Conservation (phyloP, 2,797 vertebrate genomes). For the Leuciscus waleckii region DNA sequence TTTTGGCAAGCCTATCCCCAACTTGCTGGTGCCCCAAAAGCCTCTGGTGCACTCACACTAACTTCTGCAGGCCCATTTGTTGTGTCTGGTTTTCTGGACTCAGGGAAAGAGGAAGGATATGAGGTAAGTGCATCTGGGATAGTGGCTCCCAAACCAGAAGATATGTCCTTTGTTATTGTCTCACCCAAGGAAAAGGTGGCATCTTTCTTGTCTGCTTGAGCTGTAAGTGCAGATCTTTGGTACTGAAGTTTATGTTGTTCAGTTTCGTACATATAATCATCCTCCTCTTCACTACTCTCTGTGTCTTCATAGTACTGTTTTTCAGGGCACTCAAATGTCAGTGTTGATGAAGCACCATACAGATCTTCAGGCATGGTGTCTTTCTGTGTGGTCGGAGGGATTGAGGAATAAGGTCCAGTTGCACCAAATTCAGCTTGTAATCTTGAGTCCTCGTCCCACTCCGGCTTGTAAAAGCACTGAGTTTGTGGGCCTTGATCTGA, state of each 20-base stretch:
- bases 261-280: conserved; percentile 75
- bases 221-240: conserved; percentile 58
- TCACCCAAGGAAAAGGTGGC: conserved; percentile 66
- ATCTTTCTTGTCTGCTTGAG: conserved; percentile 42
- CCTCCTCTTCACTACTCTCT: conserved; percentile 83
- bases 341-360: conserved; percentile 83
- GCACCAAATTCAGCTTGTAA: conserved; percentile 69
- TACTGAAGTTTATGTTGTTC: conserved; percentile 72
- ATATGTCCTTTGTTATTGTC: conserved; percentile 62
- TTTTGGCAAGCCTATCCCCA: conserved; percentile 61
- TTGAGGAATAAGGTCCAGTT: conserved; percentile 70
- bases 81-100: conserved; percentile 71
- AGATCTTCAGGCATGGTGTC: conserved; percentile 79
- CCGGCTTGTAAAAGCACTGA: conserved; percentile 81
- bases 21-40: conserved; percentile 59
- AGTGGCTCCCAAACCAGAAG: conserved; percentile 57
- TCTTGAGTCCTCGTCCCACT: conserved; percentile 71
- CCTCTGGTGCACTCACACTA: conserved; percentile 69
- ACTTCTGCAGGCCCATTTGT: conserved; percentile 87
- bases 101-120: conserved; percentile 71
- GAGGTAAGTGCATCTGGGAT: conserved; percentile 77
- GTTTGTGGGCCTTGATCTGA: conserved; percentile 77
- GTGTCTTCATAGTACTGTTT: conserved; percentile 82
- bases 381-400: conserved; percentile 69
- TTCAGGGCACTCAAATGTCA: conserved; percentile 77